Conservation (phyloP, 2,797 vertebrate species). For the Trachurus trachurus region DNA sequence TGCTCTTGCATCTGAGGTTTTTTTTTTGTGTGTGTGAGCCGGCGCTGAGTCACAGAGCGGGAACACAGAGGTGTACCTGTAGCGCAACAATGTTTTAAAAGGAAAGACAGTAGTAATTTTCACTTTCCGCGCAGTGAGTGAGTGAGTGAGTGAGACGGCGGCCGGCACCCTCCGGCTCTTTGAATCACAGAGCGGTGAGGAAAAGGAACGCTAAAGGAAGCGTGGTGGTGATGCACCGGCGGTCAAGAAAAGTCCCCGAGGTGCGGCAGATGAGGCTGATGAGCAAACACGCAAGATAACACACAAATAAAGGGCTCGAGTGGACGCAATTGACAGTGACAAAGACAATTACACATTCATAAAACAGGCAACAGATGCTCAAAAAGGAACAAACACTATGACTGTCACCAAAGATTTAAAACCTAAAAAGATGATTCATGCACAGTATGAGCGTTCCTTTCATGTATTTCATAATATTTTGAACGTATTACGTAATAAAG, state of each 20-base stretch:
- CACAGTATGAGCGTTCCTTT: too few relatives aligned
- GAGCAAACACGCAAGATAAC: not conserved
- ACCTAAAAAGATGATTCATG: too few relatives aligned
- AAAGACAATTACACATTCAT: not conserved
- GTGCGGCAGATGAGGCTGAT: not conserved
- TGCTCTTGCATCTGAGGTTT: constrained; percentile 33
- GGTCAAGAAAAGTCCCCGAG: constrained; percentile 41
- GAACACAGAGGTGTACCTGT: constrained; percentile 65
- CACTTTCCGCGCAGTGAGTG: constrained; percentile 70
- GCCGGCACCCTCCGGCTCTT: constrained; percentile 43
- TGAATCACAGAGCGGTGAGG: constrained; percentile 66
- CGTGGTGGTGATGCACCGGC: constrained; percentile 22
- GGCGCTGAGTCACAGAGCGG: constrained; percentile 68
- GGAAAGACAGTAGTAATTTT: constrained; percentile 68
- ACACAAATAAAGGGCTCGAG: constrained; percentile 5
- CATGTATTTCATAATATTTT: too few relatives aligned
- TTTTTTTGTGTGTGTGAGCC: constrained; percentile 58
- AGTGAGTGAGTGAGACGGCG: constrained; percentile 31
- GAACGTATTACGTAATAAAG: not conserved
- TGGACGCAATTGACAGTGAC: constrained; percentile 19
- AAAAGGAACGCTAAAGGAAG: constrained; percentile 13
- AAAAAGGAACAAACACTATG: too few relatives aligned
- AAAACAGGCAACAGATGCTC: not conserved
- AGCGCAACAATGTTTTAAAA: constrained; percentile 63
- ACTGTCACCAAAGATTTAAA: too few relatives aligned